Conservation (phyloP, 2,888 invertebrate genomes). For the Leptarthrus brevirostris region DNA sequence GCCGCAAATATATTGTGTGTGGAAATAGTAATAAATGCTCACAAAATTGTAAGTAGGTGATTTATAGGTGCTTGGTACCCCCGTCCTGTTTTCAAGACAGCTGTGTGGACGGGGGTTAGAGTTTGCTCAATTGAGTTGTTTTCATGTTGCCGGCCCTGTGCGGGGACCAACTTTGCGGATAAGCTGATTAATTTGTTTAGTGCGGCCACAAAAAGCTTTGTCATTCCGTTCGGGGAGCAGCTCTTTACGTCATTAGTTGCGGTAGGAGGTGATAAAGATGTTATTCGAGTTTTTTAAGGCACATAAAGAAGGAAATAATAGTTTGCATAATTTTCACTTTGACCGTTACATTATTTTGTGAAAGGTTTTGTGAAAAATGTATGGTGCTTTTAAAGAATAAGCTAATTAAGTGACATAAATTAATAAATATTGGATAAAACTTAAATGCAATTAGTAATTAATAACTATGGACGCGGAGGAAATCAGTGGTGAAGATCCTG, state of each 20-base stretch:
- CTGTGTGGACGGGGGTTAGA: conserved; percentile 1
- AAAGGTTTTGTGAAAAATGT: too few species aligned
- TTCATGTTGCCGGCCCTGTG: conserved; percentile 26
- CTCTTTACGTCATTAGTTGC: conserved; percentile 15
- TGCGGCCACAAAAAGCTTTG: conserved; percentile 34
- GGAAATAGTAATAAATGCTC: conserved; percentile 45
- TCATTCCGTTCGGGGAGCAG: not conserved
- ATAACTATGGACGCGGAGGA: too few species aligned
- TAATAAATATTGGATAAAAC: too few species aligned
- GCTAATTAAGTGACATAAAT: too few species aligned
- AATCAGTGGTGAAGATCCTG: too few species aligned
- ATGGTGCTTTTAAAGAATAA: too few species aligned
- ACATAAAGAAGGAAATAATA: not conserved
- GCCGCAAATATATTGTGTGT: conserved; percentile 46
- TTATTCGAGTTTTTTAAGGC: not conserved
- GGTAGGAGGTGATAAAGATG: conserved; percentile 8
- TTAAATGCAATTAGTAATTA: too few species aligned
- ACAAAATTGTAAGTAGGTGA: conserved; percentile 46
- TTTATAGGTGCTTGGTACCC: conserved; percentile 37
- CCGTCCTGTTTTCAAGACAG: not conserved
- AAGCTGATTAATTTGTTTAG: conserved; percentile 47
- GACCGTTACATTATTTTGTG: too few species aligned
- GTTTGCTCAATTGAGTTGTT: conserved; percentile 41
- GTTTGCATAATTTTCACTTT: conserved; percentile 7
- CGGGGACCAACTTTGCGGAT: conserved; percentile 18